A percentile compares a stretch with the other conserved stretches of the same genome.
phyloP scores from a whole-genome alignment of 2,797 vertebrate species.

The Melanotaenia pygmaea region DNA sequence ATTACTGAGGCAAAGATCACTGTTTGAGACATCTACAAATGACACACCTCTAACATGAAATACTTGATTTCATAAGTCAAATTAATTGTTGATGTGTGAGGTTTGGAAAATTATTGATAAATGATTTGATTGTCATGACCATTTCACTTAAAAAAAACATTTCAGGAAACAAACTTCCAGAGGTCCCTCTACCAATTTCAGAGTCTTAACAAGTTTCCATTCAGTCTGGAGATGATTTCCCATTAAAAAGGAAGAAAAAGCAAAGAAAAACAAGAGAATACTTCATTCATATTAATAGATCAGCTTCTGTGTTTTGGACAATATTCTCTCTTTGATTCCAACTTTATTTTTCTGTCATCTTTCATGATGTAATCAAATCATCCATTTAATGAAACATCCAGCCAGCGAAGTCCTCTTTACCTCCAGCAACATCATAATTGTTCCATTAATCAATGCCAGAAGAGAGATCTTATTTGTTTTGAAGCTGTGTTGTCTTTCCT shows the following conservation, averaged over 20 bases:
- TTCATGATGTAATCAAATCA: constrained; percentile 43
- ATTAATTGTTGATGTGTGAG: background rate
- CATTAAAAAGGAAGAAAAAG: background rate
- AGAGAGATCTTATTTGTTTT: constrained; percentile 31
- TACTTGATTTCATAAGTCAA: too few relatives aligned
- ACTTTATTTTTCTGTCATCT: constrained; percentile 12
- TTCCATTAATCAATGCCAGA: constrained; percentile 43
- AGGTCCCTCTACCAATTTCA: background rate
- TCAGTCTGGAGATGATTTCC: background rate
- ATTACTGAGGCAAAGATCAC: too few relatives aligned
- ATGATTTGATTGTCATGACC: too few relatives aligned
- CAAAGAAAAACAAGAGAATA: background rate
- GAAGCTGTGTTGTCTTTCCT: constrained; percentile 12
- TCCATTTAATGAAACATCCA: constrained; percentile 31
- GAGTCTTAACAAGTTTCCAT: background rate
- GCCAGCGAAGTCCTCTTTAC: constrained; percentile 8
- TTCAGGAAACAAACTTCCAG: too few relatives aligned
- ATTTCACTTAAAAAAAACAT: too few relatives aligned
- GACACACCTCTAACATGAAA: too few relatives aligned
- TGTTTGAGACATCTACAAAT: too few relatives aligned
- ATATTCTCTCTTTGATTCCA: constrained; percentile 33
- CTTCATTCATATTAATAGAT: constrained; percentile 20
- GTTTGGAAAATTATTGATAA: background rate
- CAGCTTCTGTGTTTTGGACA: constrained; percentile 23
- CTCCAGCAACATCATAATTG: constrained; percentile 23